Evolutionary conservation across 1,140 invertebrate genomes (phyloP).

Genomic region (Conus betulinus): DNA sequence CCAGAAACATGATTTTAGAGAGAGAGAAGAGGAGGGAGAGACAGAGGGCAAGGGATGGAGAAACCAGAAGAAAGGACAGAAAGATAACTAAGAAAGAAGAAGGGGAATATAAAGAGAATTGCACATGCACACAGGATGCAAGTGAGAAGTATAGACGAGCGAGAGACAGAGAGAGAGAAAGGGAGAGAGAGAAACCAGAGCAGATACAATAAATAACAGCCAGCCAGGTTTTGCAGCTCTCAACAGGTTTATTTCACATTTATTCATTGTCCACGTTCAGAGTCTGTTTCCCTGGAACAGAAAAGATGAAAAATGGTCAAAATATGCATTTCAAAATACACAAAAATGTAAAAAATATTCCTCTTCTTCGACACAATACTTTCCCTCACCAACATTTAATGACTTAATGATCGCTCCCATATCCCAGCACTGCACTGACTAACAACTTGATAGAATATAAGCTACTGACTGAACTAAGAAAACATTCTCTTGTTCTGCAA

Average conservation of each 20-base stretch:
- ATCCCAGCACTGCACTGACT: no score
- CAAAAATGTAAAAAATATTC: no score
- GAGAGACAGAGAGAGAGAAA: neutral
- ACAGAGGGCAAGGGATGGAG: neutral
- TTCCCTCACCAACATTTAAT: no score
- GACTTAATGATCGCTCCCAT: no score
- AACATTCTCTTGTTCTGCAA: no score
- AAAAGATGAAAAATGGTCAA: slow-evolving; percentile 40
- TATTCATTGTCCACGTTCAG: slow-evolving; percentile 69
- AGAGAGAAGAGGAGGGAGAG: slow-evolving; percentile 4
- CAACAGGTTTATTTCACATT: slow-evolving; percentile 41
- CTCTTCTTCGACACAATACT: no score
- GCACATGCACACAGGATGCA: neutral
- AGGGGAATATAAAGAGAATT: neutral
- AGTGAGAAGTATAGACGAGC: neutral
- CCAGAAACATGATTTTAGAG: neutral
- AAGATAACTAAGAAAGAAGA: neutral
- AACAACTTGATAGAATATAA: no score
- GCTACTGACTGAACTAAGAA: no score
- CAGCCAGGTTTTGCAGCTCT: neutral
- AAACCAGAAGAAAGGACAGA: no score
- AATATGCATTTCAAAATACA: neutral
- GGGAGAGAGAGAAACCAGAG: neutral
- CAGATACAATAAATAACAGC: neutral
- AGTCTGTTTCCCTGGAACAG: slow-evolving; percentile 64